Evolutionary conservation across 1,140 invertebrate species (phyloP).

Genomic region (Eufriesea mexicana): DNA sequence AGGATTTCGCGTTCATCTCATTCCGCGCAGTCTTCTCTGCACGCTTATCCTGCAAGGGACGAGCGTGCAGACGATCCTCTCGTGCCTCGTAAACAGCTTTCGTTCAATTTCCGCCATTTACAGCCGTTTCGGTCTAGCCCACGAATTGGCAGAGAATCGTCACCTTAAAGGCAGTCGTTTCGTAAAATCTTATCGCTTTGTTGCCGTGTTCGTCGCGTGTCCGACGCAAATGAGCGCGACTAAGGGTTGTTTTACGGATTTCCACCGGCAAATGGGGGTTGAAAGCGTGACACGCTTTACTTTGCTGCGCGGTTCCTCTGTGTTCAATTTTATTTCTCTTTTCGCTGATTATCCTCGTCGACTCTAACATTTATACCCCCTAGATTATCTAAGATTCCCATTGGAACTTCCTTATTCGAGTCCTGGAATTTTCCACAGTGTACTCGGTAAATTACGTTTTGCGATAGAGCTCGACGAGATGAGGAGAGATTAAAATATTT

Average conservation of each 20-base stretch:
- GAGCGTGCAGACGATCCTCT: slow-evolving; percentile 61
- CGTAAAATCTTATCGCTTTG: slow-evolving; percentile 64
- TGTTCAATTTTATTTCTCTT: not conserved
- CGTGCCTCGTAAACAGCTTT: slow-evolving; percentile 73
- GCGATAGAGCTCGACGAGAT: too few species aligned
- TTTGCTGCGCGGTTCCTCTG: too few species aligned
- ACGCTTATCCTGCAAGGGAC: slow-evolving; percentile 48
- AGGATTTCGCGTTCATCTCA: slow-evolving; percentile 50
- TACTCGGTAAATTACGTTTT: too few species aligned
- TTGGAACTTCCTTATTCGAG: not conserved
- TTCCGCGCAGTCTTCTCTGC: slow-evolving; percentile 14
- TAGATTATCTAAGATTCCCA: not conserved
- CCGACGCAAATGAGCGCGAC: not conserved
- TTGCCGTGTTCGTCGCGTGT: slow-evolving; percentile 4
- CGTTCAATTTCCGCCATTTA: slow-evolving; percentile 76
- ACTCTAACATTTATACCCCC: too few species aligned
- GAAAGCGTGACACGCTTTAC: not conserved
- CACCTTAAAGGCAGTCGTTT: slow-evolving; percentile 49
- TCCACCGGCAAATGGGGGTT: not conserved
- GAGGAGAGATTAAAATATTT: not conserved
- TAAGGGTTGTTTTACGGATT: not conserved
- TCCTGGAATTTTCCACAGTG: too few species aligned
- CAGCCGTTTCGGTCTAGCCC: slow-evolving; percentile 58
- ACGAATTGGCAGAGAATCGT: slow-evolving; percentile 63
- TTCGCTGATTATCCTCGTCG: not conserved